Evolutionary conservation across 1,140 invertebrate genomes (phyloP).

Genomic region (Drosophila jambulina): DNA sequence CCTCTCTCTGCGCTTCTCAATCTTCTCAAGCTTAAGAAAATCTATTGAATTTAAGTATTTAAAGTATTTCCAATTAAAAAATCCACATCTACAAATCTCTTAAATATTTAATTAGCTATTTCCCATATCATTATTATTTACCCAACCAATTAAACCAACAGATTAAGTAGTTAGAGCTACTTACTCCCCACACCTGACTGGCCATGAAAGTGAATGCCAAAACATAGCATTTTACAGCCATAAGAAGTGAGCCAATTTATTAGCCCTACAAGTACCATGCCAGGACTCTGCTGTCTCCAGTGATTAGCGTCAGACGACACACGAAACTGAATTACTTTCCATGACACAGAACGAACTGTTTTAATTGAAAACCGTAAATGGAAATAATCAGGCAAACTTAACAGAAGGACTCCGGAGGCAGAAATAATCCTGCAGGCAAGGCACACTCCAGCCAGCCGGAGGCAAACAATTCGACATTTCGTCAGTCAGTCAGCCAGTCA

Average conservation of each 20-base stretch:
- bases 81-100: neutral
- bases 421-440: conserved; percentile 6
- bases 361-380: conserved; percentile 44
- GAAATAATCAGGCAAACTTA: conserved; percentile 36
- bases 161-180: neutral
- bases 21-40: too few species aligned
- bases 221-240: conserved; percentile 5
- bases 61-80: neutral
- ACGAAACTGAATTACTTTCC: conserved; percentile 7
- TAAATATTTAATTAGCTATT: neutral
- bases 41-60: neutral
- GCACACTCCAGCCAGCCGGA: neutral
- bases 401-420: neutral
- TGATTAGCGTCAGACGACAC: neutral
- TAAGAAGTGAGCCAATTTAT: conserved; percentile 5
- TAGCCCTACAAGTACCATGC: neutral
- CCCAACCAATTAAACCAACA: neutral
- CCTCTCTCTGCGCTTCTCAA: neutral
- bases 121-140: neutral
- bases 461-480: neutral
- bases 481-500: neutral
- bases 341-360: neutral
- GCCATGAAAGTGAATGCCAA: neutral
- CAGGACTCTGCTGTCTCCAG: conserved; percentile 1
- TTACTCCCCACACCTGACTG: neutral